Evolutionary conservation across 2,113 vertebrate genomes (phyloP).

Genomic region (Alces alces): DNA sequence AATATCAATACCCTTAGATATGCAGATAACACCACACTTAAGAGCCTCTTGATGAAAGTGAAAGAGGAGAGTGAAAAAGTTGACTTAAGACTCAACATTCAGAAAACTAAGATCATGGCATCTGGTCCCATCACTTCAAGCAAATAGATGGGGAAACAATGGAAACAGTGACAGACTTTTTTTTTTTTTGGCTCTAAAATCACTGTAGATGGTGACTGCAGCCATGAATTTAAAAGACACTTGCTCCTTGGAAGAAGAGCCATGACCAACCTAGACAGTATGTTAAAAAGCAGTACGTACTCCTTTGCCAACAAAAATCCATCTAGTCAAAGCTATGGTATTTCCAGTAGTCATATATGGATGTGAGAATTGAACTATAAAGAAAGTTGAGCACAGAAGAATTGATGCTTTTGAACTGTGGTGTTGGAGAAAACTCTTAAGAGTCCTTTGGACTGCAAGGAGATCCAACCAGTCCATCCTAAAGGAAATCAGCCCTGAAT

Average conservation of each 20-base stretch:
- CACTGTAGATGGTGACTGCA: neutral
- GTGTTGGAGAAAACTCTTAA: neutral
- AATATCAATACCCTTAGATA: neutral
- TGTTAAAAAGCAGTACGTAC: neutral
- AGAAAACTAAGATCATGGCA: neutral
- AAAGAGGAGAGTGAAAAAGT: neutral
- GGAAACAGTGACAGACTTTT: neutral
- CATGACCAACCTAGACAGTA: neutral
- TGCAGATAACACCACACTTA: neutral
- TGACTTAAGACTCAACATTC: neutral
- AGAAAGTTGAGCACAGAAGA: neutral
- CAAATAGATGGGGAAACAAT: neutral
- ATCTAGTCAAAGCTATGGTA: neutral
- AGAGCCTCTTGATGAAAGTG: neutral
- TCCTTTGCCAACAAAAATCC: neutral
- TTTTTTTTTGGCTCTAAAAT: fast-evolving
- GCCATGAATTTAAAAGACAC: neutral
- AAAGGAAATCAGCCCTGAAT: neutral
- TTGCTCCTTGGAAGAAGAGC: neutral
- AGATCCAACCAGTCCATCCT: neutral
- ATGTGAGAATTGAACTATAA: neutral
- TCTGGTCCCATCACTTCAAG: neutral
- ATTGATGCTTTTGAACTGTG: neutral
- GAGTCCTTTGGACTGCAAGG: neutral
- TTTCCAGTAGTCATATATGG: neutral